Conservation (phyloP, 2,113 vertebrate species). For the Calypte anna region DNA sequence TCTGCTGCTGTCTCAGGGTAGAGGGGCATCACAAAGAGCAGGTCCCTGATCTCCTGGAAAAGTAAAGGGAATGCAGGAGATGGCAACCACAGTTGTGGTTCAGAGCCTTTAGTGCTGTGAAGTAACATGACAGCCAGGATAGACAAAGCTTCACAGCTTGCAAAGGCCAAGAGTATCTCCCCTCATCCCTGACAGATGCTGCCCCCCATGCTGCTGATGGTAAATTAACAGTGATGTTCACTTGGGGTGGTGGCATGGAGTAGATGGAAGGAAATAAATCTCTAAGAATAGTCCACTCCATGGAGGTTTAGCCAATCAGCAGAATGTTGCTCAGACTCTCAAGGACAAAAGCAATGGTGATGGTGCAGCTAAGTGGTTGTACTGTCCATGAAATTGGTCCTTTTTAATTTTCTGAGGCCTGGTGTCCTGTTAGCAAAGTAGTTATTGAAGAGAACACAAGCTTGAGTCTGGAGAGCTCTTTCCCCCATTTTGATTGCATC, state of each 20-base stretch:
- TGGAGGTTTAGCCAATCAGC: neutral
- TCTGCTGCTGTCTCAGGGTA: accelerated
- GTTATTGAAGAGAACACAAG: neutral
- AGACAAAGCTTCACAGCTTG: neutral
- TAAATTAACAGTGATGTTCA: neutral
- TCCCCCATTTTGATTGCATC: accelerated
- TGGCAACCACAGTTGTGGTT: neutral
- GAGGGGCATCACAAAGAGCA: accelerated
- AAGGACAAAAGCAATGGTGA: neutral
- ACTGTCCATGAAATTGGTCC: neutral
- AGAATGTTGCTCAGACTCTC: neutral
- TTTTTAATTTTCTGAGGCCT: neutral
- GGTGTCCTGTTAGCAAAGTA: neutral
- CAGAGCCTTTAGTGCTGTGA: neutral
- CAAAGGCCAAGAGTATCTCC: neutral
- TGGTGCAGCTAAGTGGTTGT: accelerated
- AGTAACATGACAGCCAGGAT: accelerated
- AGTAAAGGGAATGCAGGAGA: neutral
- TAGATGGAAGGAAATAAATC: neutral
- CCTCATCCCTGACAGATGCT: neutral
- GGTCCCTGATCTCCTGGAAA: neutral
- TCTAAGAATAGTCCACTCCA: neutral
- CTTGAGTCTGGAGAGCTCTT: neutral
- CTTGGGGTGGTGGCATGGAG: neutral
- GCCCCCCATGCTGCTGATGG: accelerated